Percentiles rank a stretch among this genome's conserved stretches.
These are phyloP conservation scores for Gasterosteus aculeatus DNA, from an alignment of 2,113 vertebrate species.

Conservation along the genomic window DNA sequence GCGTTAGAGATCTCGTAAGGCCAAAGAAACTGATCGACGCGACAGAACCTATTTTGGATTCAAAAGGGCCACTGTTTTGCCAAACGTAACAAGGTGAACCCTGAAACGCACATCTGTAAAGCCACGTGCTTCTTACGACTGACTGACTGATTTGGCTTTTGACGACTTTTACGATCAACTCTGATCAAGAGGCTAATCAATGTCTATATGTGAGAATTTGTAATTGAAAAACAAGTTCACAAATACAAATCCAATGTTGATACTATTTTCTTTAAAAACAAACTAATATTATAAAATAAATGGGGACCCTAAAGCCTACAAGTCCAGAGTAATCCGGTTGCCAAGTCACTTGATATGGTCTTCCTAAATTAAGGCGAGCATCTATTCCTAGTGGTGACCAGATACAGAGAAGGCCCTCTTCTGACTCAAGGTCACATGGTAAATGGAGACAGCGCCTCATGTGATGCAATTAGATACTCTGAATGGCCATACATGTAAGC, in stretches of 20 bases:
- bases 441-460: slow-evolving; percentile 64
- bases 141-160: background rate
- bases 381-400: slow-evolving; percentile 80
- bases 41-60: background rate
- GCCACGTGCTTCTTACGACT: background rate
- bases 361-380: slow-evolving; percentile 69
- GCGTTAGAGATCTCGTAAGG: background rate
- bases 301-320: slow-evolving; percentile 17
- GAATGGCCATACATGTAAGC: slow-evolving; percentile 68
- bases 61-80: background rate
- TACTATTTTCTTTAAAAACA: background rate
- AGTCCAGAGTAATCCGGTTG: slow-evolving; percentile 23
- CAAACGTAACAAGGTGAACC: background rate
- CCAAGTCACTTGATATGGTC: slow-evolving; percentile 62
- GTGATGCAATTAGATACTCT: slow-evolving; percentile 75
- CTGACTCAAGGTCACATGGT: slow-evolving; percentile 54
- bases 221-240: background rate
- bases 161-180: background rate
- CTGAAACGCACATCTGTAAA: background rate
- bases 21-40: background rate
- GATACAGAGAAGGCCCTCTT: slow-evolving; percentile 58
- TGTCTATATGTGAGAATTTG: background rate
- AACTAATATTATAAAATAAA: slow-evolving; percentile 17
- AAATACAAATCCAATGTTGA: background rate
- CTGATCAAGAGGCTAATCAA: background rate